Base-by-base conservation (phyloP, 2,888 invertebrate genomes). In the Rhabditoides inermis region DNA sequence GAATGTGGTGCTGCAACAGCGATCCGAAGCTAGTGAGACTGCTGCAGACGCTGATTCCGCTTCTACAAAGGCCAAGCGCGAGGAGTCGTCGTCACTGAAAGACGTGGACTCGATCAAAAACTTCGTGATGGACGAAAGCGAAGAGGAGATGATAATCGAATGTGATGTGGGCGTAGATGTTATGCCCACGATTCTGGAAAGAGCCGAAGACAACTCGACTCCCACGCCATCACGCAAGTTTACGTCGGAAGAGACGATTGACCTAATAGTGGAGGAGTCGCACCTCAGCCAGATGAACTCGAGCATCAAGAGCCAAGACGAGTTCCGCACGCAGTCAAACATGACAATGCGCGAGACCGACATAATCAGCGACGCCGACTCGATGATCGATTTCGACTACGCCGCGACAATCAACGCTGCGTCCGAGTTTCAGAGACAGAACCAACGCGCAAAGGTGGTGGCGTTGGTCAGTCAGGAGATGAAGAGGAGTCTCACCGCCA, bases 301-400 rank as follows among this genome's bases (percentile, higher is more conserved):
- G 6, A 55, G 60, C 7, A 44, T 53, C 1, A 44, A 37, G 6
- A 32, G 52, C 3, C 52, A 60, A 22, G 44, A 41, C 4, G 56
- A 58, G 27, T 47, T 53, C 5, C 35, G 48, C 26, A 49, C 50
- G 6, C 48, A 49, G 20, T 55, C 51, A 22, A 51, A 50, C 12
- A 55, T 53, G 32, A 60, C 63, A 3, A 51, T 62, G 4, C 41
- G 58, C 40, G 70, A 72, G 48, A 72, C 72, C 0, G 70, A 69
- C 35, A 72, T 72, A 52, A 42, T 71, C 20, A 63, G 60, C 15
- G 66, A 66, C 40, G 50, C 41, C 25, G 61, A 58, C 25, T 60
- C 60, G 3, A 46, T 53, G 18, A 55, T 22, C n/a, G 27, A 44
- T n/a, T n/a, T n/a, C 10, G 40, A 44, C 12, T 18, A 42, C 26